Percentiles rank a stretch among this genome's conserved stretches.
Conservation (phyloP, 1,140 invertebrate genomes). For the Anadara kagoshimensis region DNA sequence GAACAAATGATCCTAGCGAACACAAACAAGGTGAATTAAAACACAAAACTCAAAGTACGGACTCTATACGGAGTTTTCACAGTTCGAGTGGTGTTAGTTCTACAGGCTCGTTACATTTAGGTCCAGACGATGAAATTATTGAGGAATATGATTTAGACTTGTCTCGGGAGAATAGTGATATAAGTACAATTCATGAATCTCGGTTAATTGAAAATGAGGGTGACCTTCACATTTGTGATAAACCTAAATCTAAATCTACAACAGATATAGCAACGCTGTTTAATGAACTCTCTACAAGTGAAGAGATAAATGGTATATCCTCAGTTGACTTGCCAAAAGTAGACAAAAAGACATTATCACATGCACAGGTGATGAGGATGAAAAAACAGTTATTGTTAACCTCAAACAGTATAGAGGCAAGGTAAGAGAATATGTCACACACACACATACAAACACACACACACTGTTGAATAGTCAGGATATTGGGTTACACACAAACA, state of each 20-base stretch:
- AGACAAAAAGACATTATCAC: conserved; percentile 59
- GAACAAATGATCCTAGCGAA: conserved; percentile 66
- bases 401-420: conserved; percentile 74
- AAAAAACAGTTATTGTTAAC: conserved; percentile 75
- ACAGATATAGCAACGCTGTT: conserved; percentile 64
- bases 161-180: conserved; percentile 37
- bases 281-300: conserved; percentile 57
- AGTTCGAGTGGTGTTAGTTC: conserved; percentile 78
- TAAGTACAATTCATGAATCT: conserved; percentile 41
- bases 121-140: conserved; percentile 70
- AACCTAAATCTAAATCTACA: conserved; percentile 61
- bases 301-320: conserved; percentile 74
- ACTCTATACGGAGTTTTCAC: conserved; percentile 72
- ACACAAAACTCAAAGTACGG: conserved; percentile 68
- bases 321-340: conserved; percentile 73
- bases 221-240: conserved; percentile 34
- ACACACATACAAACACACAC: too few relatives aligned
- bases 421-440: conserved; percentile 68
- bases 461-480: too few relatives aligned
- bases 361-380: conserved; percentile 72
- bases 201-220: conserved; percentile 22
- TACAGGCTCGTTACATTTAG: conserved; percentile 75
- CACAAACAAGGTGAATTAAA: conserved; percentile 50
- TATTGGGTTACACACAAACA: too few relatives aligned
- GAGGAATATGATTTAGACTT: conserved; percentile 50